A percentile compares a stretch with the other conserved stretches of the same genome.
Evolutionary conservation across 2,113 vertebrate genomes (phyloP).

Genomic region (Aepyceros melampus): DNA sequence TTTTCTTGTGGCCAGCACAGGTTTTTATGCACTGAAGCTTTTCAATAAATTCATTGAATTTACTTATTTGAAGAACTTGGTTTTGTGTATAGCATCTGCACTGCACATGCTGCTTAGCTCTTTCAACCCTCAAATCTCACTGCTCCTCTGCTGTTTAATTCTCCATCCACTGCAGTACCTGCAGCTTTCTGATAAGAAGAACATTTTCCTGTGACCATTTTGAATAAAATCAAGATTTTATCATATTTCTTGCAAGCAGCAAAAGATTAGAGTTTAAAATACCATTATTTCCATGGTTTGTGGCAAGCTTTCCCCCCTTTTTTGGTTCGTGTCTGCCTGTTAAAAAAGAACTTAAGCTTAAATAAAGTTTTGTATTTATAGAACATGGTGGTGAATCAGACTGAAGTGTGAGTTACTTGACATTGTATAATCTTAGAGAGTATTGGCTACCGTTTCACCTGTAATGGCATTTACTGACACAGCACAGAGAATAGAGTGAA

Average conservation of each 20-base stretch:
- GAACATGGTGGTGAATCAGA: background rate
- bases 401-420: background rate
- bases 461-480: background rate
- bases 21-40: background rate
- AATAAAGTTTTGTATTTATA: background rate
- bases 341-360: constrained; percentile 29
- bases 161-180: background rate
- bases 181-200: constrained; percentile 51
- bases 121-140: background rate
- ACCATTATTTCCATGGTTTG: background rate
- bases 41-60: background rate
- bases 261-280: constrained; percentile 64
- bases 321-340: constrained; percentile 24
- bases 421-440: background rate
- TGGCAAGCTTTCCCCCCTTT: background rate
- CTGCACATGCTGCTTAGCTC: too few species aligned
- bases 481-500: background rate
- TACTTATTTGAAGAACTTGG: background rate
- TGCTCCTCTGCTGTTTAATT: background rate
- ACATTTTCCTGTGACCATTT: constrained; percentile 30
- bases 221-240: constrained; percentile 72
- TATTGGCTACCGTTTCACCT: background rate
- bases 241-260: constrained; percentile 55
- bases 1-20: background rate
- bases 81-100: background rate